phyloP scores from a whole-genome alignment of 2,888 invertebrate genomes.

The Capitulum mitella region DNA sequence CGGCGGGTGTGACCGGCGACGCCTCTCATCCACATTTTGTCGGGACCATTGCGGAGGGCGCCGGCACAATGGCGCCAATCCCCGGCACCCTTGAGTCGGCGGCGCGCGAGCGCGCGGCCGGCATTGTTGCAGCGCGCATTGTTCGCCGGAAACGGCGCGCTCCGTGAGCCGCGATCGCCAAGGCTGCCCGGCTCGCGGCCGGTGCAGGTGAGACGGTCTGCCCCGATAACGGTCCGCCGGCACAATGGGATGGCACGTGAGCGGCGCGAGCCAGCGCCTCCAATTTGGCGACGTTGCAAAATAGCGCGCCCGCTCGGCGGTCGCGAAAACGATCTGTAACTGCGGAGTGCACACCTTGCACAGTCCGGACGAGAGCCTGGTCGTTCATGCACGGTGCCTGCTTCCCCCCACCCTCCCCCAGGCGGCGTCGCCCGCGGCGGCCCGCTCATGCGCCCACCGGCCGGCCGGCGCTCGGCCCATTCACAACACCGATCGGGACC shows the following conservation, averaged over 20 bases:
- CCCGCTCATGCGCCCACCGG: too few species aligned
- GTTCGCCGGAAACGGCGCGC: neutral
- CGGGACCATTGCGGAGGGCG: neutral
- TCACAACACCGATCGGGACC: too few species aligned
- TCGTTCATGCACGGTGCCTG: too few species aligned
- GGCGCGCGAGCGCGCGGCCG: neutral
- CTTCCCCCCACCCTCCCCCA: too few species aligned
- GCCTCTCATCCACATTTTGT: neutral
- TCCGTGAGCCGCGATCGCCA: neutral
- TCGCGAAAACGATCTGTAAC: neutral
- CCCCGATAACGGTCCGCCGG: neutral
- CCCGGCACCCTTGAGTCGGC: neutral
- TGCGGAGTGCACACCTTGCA: neutral
- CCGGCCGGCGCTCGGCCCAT: too few species aligned
- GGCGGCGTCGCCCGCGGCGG: too few species aligned
- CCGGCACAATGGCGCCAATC: neutral
- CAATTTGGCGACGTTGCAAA: slow-evolving; percentile 4
- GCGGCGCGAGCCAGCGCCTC: neutral
- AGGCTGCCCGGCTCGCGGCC: neutral
- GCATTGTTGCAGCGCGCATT: neutral
- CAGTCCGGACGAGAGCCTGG: neutral
- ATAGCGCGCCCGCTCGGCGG: neutral
- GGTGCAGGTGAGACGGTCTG: neutral
- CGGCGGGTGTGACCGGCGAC: neutral
- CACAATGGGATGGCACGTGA: neutral